Conservation (phyloP, 2,888 invertebrate genomes). For the Sesamia inferens region DNA sequence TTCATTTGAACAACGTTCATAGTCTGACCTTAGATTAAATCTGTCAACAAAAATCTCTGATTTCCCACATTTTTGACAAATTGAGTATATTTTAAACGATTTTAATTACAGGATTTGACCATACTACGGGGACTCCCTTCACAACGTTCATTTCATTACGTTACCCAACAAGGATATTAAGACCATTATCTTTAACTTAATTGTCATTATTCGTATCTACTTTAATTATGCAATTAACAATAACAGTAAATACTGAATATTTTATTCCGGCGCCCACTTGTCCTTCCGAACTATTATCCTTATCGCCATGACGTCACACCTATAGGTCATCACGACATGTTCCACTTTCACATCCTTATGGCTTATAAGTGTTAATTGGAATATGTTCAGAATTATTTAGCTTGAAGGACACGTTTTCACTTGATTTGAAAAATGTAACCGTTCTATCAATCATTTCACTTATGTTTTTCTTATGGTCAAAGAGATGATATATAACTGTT, state of each 20-base stretch:
- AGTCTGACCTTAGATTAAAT: too few relatives aligned
- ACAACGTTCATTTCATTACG: background rate
- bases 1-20: too few relatives aligned
- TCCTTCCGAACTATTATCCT: constrained; percentile 10
- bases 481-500: background rate
- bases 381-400: constrained; percentile 27
- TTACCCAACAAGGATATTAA: background rate
- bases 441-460: background rate
- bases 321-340: constrained; percentile 30
- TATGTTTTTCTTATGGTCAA: background rate
- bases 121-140: too few relatives aligned
- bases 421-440: constrained; percentile 15
- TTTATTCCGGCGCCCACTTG: constrained; percentile 11
- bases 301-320: constrained; percentile 45
- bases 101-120: too few relatives aligned
- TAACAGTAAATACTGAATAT: background rate
- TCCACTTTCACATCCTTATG: constrained; percentile 57
- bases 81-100: too few relatives aligned
- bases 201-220: background rate
- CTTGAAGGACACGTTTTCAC: constrained; percentile 27
- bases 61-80: too few relatives aligned
- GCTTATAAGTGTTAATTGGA: constrained; percentile 38
- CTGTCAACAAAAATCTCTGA: too few relatives aligned
- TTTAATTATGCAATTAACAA: background rate
- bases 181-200: background rate